Base-by-base conservation (phyloP, 2,888 invertebrate species). In the Melieria picta region DNA sequence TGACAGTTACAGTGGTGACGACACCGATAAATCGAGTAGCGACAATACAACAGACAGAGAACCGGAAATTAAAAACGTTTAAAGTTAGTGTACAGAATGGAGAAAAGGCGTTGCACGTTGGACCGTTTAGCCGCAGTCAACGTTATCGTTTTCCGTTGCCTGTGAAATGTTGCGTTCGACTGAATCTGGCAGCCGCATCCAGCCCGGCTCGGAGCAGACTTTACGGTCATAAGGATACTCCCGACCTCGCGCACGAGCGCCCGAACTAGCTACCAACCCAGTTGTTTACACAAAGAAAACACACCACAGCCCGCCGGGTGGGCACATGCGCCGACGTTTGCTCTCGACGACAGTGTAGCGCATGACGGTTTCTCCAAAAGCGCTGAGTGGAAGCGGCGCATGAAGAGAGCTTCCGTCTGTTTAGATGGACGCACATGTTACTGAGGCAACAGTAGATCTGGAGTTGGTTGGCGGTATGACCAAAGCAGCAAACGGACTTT, bases 41-140 rank as follows among this genome's bases (percentile, higher is more conserved):
- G 69, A 55, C 57, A 66, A 71, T 58, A 72, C 58, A 65, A 65
- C 42, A 60, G 11, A 71, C 67, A 73, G 48, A 66, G 74, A 68
- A 74, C 75, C 76, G 77, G 77, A 77, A 75, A 77, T 76, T 75
- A 75, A 76, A 76, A 76, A 76, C 52, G 69, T 65, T 69, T 58
- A 42, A 16, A 58, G 52, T 52, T 52, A 52, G 52, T 52, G 64
- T 72, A 60, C 55, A 58, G 61, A 30, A 30, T 30, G 30, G 30
- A 30, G 73, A 73, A 74, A 74, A 74, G 73, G 70, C 70, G 61
- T 60, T 67, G 75, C 76, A 73, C 74, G 75, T 71, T 64, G 68
- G 69, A 13, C 71, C 74, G 72, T 70, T 72, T 70, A 30, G 30
- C 30, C 64, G 71, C 55, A 57, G 16, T 57, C 50, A 16, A n/a